These are phyloP conservation scores for Callaeas wilsoni DNA, from an alignment of 2,113 vertebrate species.

Conservation along the genomic window DNA sequence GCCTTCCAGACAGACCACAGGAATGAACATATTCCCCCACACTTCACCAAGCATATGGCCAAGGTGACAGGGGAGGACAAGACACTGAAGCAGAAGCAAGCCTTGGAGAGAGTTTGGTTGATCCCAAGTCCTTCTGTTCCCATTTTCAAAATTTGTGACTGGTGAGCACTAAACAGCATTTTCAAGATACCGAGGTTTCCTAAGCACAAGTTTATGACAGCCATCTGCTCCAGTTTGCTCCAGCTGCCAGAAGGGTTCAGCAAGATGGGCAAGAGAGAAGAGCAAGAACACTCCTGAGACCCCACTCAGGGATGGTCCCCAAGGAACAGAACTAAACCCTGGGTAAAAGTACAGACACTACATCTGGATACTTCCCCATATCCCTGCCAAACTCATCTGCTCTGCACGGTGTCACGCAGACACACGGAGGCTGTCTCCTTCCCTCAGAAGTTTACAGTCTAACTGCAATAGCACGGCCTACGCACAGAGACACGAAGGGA, in stretches of 20 bases:
- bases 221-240: background rate
- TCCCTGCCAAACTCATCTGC: background rate
- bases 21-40: background rate
- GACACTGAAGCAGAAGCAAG: background rate
- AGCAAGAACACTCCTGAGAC: background rate
- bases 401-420: background rate
- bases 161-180: background rate
- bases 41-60: background rate
- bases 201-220: background rate
- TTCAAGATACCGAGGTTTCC: background rate
- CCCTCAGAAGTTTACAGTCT: background rate
- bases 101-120: background rate
- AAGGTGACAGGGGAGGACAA: background rate
- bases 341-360: background rate
- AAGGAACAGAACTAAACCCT: background rate
- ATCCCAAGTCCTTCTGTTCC: background rate
- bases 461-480: background rate
- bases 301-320: background rate
- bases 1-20: background rate
- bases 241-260: background rate
- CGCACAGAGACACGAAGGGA: background rate
- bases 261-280: background rate
- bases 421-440: background rate
- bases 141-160: background rate
- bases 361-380: background rate